Conservation (phyloP, 2,113 vertebrate genomes). For the Stegostoma tigrinum region DNA sequence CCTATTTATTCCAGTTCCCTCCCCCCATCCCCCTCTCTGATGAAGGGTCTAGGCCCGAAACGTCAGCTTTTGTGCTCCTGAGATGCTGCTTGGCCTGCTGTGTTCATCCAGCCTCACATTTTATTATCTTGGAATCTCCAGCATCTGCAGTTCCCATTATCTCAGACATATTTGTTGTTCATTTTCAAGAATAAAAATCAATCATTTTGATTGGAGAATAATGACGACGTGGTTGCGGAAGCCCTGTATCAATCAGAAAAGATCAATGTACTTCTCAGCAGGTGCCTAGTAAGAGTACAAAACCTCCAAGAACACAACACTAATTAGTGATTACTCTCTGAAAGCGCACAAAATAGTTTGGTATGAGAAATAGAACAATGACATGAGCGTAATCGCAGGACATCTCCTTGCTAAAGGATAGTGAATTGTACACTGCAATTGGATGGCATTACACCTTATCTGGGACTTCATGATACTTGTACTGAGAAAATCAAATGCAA, state of each 20-base stretch:
- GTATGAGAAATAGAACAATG: neutral
- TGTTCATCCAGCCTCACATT: no score
- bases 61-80: no score
- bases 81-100: no score
- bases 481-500: neutral
- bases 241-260: neutral
- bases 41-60: no score
- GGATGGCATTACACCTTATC: neutral
- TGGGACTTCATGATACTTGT: neutral
- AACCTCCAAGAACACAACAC: neutral
- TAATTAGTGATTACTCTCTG: neutral
- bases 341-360: neutral
- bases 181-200: neutral
- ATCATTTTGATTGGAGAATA: slow-evolving; percentile 25
- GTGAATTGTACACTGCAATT: neutral
- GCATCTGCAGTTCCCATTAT: no score
- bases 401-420: neutral
- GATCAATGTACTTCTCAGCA: slow-evolving; percentile 20
- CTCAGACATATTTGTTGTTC: neutral
- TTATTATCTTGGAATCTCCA: no score
- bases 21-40: no score
- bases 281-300: neutral
- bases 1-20: no score
- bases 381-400: neutral
- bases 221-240: neutral